phyloP scores from a whole-genome alignment of 2,888 invertebrate species.

The Lomographa bimaculata region DNA sequence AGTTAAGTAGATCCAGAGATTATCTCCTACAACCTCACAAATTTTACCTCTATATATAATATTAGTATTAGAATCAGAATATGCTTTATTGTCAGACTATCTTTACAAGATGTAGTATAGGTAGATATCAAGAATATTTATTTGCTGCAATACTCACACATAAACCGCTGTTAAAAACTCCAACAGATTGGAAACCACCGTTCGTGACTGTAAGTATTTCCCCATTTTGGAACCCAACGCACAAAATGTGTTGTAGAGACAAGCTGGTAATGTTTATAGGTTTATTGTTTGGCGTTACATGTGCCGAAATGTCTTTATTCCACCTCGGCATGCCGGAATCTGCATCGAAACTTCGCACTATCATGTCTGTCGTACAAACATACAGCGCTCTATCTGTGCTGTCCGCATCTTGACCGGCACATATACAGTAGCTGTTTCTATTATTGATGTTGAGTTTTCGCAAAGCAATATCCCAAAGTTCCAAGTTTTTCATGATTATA shows the following conservation, averaged over 20 bases:
- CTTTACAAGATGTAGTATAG: too few relatives aligned
- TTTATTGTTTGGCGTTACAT: slow-evolving; percentile 69
- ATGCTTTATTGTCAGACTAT: too few relatives aligned
- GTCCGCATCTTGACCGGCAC: slow-evolving; percentile 63
- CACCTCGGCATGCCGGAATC: slow-evolving; percentile 56
- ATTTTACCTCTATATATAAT: too few relatives aligned
- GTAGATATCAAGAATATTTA: too few relatives aligned
- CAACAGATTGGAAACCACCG: slow-evolving; percentile 57
- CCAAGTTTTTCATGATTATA: slow-evolving; percentile 64
- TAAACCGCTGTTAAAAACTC: slow-evolving; percentile 62
- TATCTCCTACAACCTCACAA: too few relatives aligned
- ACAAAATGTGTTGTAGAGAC: slow-evolving; percentile 58
- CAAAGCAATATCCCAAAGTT: slow-evolving; percentile 58
- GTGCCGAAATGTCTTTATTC: slow-evolving; percentile 54
- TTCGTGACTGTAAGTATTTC: slow-evolving; percentile 62
- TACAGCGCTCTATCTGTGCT: slow-evolving; percentile 56
- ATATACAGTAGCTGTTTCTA: slow-evolving; percentile 47
- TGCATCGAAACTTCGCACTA: slow-evolving; percentile 51
- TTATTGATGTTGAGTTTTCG: slow-evolving; percentile 45
- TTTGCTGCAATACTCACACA: slow-evolving; percentile 58
- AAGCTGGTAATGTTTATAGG: slow-evolving; percentile 68
- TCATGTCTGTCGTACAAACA: slow-evolving; percentile 65
- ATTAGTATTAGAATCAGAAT: too few relatives aligned
- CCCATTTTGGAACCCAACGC: slow-evolving; percentile 66
- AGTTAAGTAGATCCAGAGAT: too few relatives aligned